phyloP scores from a whole-genome alignment of 2,113 vertebrate genomes.

The Acrocephalus kingi region DNA sequence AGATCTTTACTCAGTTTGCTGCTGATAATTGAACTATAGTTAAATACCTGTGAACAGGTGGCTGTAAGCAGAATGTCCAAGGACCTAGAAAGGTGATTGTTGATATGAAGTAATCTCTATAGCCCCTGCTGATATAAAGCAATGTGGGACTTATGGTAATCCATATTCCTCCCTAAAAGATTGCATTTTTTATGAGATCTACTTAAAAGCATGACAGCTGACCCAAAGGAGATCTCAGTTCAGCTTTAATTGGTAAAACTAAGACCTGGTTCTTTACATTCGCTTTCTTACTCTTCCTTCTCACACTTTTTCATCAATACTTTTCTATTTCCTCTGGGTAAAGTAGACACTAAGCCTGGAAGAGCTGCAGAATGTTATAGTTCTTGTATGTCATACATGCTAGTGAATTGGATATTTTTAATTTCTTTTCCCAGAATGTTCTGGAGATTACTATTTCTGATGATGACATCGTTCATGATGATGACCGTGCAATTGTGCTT shows the following conservation, averaged over 20 bases:
- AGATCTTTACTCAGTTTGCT: not conserved
- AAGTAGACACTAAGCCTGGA: not conserved
- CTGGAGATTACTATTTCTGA: conserved; percentile 76
- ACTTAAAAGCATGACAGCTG: not conserved
- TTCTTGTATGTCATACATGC: not conserved
- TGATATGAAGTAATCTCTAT: not conserved
- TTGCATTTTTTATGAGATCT: not conserved
- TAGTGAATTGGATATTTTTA: not conserved
- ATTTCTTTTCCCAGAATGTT: conserved; percentile 68
- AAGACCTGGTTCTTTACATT: not conserved
- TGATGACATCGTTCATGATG: conserved; percentile 66
- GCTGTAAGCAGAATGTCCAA: not conserved
- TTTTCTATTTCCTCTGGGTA: not conserved
- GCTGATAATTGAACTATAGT: not conserved
- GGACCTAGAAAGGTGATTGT: not conserved
- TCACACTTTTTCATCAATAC: not conserved
- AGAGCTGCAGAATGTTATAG: not conserved
- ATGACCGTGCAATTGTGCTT: conserved; percentile 56
- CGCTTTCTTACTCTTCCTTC: not conserved
- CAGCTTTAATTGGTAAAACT: not conserved
- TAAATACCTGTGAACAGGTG: not conserved
- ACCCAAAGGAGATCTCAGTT: not conserved
- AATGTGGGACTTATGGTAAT: not conserved
- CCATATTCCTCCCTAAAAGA: not conserved
- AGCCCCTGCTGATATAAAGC: not conserved